phyloP scores from a whole-genome alignment of 1,140 invertebrate species.

The Camponotus vicinus region DNA sequence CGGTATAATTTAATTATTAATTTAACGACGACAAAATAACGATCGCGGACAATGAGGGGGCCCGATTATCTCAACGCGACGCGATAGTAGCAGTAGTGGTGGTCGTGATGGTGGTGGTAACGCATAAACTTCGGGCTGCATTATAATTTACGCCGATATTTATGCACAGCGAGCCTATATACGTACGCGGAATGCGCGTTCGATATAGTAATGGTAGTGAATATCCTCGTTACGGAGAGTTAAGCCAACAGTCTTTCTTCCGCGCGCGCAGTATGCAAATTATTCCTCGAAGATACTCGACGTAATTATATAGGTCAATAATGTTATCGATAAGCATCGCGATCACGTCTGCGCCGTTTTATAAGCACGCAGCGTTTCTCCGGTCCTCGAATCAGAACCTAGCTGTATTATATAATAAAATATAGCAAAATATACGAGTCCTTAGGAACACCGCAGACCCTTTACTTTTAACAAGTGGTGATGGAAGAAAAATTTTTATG shows the following conservation, averaged over 20 bases:
- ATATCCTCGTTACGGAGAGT: constrained; percentile 40
- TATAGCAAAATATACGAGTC: background rate
- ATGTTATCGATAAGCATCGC: constrained; percentile 56
- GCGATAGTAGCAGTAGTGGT: background rate
- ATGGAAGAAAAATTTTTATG: background rate
- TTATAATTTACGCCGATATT: constrained; percentile 61
- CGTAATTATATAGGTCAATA: constrained; percentile 63
- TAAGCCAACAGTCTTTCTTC: background rate
- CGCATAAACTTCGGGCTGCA: constrained; percentile 29
- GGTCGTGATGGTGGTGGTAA: too few relatives aligned
- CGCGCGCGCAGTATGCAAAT: constrained; percentile 40
- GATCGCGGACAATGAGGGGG: constrained; percentile 56
- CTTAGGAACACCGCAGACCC: background rate
- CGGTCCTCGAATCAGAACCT: constrained; percentile 20
- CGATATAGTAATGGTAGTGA: background rate
- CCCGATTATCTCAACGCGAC: constrained; percentile 45
- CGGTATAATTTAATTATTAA: constrained; percentile 64
- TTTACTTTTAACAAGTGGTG: background rate
- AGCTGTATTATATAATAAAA: background rate
- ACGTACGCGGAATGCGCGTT: background rate
- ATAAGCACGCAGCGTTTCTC: background rate
- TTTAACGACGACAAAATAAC: constrained; percentile 60
- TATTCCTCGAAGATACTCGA: constrained; percentile 51
- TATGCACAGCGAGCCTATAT: constrained; percentile 12
- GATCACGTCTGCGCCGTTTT: constrained; percentile 43